Percentiles rank a stretch among this genome's conserved stretches.
Conservation (phyloP, 1,140 invertebrate species). For the Tetragnatha versicolor region DNA sequence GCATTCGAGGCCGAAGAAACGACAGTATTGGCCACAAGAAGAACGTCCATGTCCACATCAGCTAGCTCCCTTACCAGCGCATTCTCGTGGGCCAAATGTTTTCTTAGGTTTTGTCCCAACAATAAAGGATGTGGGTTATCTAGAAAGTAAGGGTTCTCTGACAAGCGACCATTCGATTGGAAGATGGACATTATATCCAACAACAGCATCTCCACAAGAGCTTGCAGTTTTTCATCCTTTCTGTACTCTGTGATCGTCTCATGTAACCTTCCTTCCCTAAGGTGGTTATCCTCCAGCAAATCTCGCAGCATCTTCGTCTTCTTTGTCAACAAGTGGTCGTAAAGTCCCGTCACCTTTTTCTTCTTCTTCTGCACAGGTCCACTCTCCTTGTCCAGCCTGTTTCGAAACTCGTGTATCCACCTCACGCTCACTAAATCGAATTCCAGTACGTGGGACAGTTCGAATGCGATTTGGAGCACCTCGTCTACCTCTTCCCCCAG, state of each 20-base stretch:
- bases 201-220: neutral
- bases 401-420: too few species aligned
- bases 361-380: too few species aligned
- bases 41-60: neutral
- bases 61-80: neutral
- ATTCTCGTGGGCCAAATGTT: slow-evolving; percentile 9
- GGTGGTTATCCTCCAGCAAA: too few species aligned
- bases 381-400: too few species aligned
- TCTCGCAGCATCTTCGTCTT: too few species aligned
- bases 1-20: slow-evolving; percentile 49
- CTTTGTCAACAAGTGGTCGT: too few species aligned
- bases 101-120: neutral
- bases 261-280: too few species aligned
- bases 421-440: too few species aligned
- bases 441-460: too few species aligned
- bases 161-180: neutral
- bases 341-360: too few species aligned
- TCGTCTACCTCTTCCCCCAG: too few species aligned
- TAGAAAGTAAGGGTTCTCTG: neutral
- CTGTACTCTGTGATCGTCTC: neutral
- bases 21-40: slow-evolving; percentile 19
- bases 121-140: neutral
- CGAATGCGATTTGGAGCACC: too few species aligned
- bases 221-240: neutral
- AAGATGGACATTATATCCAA: neutral